Evolutionary conservation across 2,113 vertebrate species (phyloP), one percentile per base, ranked within the genome.

Genomic region (Lepisosteus oculatus): DNA sequence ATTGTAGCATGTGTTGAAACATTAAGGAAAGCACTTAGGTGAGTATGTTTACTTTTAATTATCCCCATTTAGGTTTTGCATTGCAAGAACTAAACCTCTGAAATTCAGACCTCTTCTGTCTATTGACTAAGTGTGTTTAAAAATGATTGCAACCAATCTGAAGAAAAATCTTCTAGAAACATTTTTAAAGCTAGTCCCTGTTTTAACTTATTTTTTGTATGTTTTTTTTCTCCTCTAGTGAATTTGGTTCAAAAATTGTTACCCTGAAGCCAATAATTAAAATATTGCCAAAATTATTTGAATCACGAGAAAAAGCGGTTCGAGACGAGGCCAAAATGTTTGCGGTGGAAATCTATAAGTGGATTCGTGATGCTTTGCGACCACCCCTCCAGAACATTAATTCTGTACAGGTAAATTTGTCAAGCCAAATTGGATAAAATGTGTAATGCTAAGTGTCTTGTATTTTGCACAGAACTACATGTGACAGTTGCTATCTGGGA

Each of bases 241-340:
- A 98, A 88, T 99, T 95, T 91, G 97, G 97, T 81, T 98, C 97
- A 4, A 99, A 99, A 88, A 98, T 99, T n/a, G 90, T 96, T 72
- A 93, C 91, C 0, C 82, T 99, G 81, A 99, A 99, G 89, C 97
- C 97, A 77, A 91, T 99, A 56, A 97, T 99, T 77, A 99, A 99
- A 92, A 85, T 95, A 61, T 91, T 99, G 89, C 90, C 95, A 89
- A 99, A 99, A 85, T 94, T 96, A 67, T 99, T 99, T 88, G 97
- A 99, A 81, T 99, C 97, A 85, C 93, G 97, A 85, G 97, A 99
- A 78, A 99, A 99, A 81, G 94, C 96, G 0, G 94, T 99, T 85
- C 89, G 97, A 81, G 97, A 99, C 47, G 97, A 99, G 87, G 96
- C 95, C 81, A 99, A 97, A 86, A 85, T 93, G 67, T 90, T 99